A percentile compares a stretch with the other conserved stretches of the same genome.
phyloP scores from a whole-genome alignment of 1,140 invertebrate species.

The Charaxes varanes region DNA sequence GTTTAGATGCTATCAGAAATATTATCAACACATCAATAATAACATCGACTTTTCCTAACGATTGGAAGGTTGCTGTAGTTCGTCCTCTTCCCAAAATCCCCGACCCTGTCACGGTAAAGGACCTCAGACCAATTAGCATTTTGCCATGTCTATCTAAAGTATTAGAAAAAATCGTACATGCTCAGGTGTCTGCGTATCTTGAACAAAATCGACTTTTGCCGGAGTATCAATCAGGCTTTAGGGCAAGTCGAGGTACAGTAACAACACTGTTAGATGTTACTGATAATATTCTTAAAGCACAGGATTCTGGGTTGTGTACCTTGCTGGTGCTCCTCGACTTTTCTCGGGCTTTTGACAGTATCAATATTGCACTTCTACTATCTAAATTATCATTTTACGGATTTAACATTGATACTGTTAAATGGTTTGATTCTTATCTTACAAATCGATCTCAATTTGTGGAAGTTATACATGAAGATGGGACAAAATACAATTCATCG shows the following conservation, averaged over 20 bases:
- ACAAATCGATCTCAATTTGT: constrained; percentile 4
- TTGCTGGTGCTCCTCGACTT: background rate
- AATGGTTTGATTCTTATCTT: constrained; percentile 8
- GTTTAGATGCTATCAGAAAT: background rate
- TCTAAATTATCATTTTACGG: too few species aligned
- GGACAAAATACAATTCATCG: too few species aligned
- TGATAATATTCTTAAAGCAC: too few species aligned
- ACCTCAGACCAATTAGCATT: constrained; percentile 12
- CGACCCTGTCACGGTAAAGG: constrained; percentile 1
- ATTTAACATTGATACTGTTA: constrained; percentile 2
- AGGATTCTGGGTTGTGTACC: too few species aligned
- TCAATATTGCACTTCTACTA: background rate
- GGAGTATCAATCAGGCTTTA: too few species aligned
- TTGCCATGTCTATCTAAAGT: constrained; percentile 15
- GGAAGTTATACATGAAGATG: background rate
- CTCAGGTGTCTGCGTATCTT: background rate
- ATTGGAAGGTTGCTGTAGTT: constrained; percentile 10
- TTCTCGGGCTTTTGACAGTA: constrained; percentile 8
- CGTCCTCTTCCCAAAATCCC: constrained; percentile 7
- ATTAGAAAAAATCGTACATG: constrained; percentile 3
- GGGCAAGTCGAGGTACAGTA: too few species aligned
- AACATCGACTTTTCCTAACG: background rate
- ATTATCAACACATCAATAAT: constrained; percentile 10
- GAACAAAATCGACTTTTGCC: too few species aligned
- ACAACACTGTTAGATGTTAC: too few species aligned